These are phyloP conservation scores for Pavo muticus DNA, from an alignment of 2,113 vertebrate genomes.

Conservation along the genomic window DNA sequence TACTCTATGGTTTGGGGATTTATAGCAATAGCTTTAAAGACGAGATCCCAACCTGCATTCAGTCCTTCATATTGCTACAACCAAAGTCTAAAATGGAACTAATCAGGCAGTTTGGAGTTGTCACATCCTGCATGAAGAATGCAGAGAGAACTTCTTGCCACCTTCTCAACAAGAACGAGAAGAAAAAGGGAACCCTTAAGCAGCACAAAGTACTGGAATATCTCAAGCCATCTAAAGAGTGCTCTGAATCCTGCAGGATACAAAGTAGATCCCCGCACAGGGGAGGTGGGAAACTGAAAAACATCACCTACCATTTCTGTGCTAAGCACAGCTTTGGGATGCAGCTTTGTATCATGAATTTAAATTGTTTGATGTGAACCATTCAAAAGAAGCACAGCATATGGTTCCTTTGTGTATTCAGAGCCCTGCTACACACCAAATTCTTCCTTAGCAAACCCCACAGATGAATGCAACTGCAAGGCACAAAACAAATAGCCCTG, in stretches of 20 bases:
- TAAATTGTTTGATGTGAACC: neutral
- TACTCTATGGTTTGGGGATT: neutral
- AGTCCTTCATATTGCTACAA: neutral
- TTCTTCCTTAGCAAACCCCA: neutral
- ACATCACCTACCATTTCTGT: neutral
- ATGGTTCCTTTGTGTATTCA: neutral
- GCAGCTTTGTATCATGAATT: neutral
- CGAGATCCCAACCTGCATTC: neutral
- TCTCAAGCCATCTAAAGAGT: neutral
- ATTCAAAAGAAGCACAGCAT: neutral
- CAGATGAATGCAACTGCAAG: neutral
- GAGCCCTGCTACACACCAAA: neutral
- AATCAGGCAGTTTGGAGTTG: neutral
- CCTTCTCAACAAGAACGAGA: neutral
- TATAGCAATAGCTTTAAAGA: neutral
- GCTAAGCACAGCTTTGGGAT: neutral
- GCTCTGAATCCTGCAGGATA: neutral
- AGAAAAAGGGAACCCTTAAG: neutral
- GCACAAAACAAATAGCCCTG: neutral
- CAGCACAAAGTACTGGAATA: neutral
- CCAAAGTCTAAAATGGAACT: neutral
- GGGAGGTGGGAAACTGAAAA: fast-evolving
- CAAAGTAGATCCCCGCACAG: neutral
- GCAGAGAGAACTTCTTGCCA: neutral
- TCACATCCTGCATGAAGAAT: neutral